Percentiles rank a stretch among this genome's conserved stretches.
Evolutionary conservation across 2,888 invertebrate genomes (phyloP).

Genomic region (Artemia sp.): DNA sequence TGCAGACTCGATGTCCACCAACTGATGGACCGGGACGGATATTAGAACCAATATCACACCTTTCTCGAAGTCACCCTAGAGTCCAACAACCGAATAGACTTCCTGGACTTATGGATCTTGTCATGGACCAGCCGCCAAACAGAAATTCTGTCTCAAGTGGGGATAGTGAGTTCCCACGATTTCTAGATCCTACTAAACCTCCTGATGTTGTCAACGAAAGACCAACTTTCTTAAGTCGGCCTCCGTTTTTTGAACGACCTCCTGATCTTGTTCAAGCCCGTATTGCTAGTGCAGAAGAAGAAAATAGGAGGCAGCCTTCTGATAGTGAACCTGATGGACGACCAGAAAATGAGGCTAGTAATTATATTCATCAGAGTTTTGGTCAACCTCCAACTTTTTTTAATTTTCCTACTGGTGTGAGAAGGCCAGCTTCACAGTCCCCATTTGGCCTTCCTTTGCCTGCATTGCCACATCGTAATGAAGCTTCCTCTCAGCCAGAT

Average conservation of each 20-base stretch:
- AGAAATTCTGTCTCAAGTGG: not conserved
- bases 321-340: not conserved
- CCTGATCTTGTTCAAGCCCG: slow-evolving; percentile 5
- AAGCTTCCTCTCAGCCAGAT: slow-evolving; percentile 8
- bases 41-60: no score
- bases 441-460: slow-evolving; percentile 1
- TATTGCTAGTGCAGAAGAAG: no score
- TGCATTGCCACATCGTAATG: not conserved
- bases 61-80: no score
- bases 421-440: not conserved
- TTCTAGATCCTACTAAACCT: not conserved
- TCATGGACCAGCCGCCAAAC: not conserved
- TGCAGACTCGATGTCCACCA: no score
- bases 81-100: not conserved
- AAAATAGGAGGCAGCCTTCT: not conserved
- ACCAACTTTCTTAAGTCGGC: slow-evolving; percentile 6
- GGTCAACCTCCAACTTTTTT: not conserved
- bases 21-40: no score
- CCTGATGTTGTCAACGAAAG: slow-evolving; percentile 10
- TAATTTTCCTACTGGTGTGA: not conserved
- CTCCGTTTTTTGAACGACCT: slow-evolving; percentile 3
- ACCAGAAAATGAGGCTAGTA: not conserved
- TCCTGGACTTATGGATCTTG: slow-evolving; percentile 10
- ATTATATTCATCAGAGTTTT: not conserved
- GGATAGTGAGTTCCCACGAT: not conserved